Evolutionary conservation across 2,888 invertebrate genomes (phyloP).

Genomic region (Drosophila infuscata): DNA sequence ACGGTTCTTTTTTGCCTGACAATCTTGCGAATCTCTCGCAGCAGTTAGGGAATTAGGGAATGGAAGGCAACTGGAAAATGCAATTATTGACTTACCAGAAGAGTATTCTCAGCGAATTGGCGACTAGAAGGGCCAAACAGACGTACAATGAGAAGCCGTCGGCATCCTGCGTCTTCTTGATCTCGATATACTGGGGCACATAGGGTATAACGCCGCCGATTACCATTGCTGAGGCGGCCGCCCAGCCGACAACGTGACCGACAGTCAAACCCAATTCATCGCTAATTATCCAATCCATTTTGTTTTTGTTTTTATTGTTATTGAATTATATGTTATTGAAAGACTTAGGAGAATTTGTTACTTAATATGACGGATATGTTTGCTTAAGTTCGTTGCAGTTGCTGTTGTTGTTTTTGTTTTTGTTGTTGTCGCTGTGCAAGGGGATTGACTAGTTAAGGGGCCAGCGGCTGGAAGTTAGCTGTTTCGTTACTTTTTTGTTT

Average conservation of each 20-base stretch:
- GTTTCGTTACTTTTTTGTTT: slow-evolving; percentile 15
- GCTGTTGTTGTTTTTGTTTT: slow-evolving; percentile 20
- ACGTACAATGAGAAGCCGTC: slow-evolving; percentile 99
- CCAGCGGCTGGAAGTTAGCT: slow-evolving; percentile 63
- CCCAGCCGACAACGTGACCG: slow-evolving; percentile 91
- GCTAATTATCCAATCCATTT: slow-evolving; percentile 92
- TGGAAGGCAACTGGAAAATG: not conserved
- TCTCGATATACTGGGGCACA: slow-evolving; percentile 98
- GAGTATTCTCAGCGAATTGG: slow-evolving; percentile 97
- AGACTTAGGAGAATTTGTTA: slow-evolving; percentile 28
- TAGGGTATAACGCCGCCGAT: slow-evolving; percentile 98
- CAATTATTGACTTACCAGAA: slow-evolving; percentile 92
- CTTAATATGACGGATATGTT: slow-evolving; percentile 70
- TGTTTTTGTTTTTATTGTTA: slow-evolving; percentile 68
- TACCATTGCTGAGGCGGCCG: slow-evolving; percentile 95
- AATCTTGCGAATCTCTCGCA: not conserved
- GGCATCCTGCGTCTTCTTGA: slow-evolving; percentile 94
- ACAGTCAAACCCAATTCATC: slow-evolving; percentile 91
- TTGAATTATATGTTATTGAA: slow-evolving; percentile 22
- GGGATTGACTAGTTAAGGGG: slow-evolving; percentile 66
- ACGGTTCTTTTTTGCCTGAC: not conserved
- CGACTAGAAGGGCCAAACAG: slow-evolving; percentile 96
- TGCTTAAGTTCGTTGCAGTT: slow-evolving; percentile 27
- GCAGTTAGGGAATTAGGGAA: too few species aligned
- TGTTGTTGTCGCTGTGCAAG: slow-evolving; percentile 17